Evolutionary conservation across 2,888 invertebrate species (phyloP).

Genomic region (Bhutanitis thaidina): DNA sequence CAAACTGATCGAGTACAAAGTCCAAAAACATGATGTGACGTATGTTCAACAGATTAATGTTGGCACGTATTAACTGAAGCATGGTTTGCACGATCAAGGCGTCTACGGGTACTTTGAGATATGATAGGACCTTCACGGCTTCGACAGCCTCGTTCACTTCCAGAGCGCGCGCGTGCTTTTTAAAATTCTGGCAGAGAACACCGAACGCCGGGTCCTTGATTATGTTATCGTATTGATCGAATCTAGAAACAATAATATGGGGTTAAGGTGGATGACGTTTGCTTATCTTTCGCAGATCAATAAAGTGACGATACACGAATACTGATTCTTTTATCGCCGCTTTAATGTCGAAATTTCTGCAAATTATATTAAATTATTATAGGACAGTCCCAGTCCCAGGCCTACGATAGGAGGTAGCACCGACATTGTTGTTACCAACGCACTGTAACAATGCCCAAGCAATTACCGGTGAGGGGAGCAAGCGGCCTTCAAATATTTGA

Average conservation of each 20-base stretch:
- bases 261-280: not conserved
- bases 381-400: no score
- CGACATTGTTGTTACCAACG: no score
- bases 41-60: constrained; percentile 80
- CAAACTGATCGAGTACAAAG: constrained; percentile 75
- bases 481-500: no score
- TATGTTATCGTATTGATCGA: constrained; percentile 54
- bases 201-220: constrained; percentile 78
- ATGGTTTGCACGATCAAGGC: constrained; percentile 81
- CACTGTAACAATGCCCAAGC: no score
- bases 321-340: no score
- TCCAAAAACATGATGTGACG: constrained; percentile 82
- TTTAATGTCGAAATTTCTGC: no score
- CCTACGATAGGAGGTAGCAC: no score
- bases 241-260: constrained; percentile 31
- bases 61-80: constrained; percentile 81
- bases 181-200: constrained; percentile 78
- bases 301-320: no score
- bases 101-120: constrained; percentile 78
- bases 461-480: no score
- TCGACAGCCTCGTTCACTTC: constrained; percentile 78
- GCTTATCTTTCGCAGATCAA: no score
- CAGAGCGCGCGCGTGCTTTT: constrained; percentile 73
- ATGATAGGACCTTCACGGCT: constrained; percentile 79
- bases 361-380: no score